Evolutionary conservation across 2,888 invertebrate species (phyloP).

Genomic region (Mythimna loreyi): DNA sequence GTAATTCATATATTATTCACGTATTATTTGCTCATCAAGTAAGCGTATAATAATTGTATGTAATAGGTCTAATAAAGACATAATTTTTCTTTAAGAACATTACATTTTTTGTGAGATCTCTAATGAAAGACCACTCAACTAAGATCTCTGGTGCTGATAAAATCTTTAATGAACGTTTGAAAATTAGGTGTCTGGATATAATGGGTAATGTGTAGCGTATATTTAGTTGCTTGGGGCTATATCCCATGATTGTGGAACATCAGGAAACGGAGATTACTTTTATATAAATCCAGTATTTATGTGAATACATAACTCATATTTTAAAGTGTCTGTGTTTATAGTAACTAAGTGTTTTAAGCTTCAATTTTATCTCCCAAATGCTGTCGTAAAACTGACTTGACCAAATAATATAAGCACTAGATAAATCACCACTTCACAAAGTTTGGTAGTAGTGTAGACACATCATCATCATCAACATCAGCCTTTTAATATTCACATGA

Average conservation of each 20-base stretch:
- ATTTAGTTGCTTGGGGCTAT: constrained; percentile 79
- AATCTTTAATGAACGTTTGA: constrained; percentile 28
- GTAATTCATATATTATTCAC: constrained; percentile 62
- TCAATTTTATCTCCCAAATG: not conserved
- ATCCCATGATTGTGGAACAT: constrained; percentile 79
- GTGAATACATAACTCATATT: constrained; percentile 41
- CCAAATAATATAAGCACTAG: no score
- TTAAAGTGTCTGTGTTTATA: constrained; percentile 37
- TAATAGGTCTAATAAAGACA: constrained; percentile 84
- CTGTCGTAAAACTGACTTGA: no score
- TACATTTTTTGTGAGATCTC: constrained; percentile 71
- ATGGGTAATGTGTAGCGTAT: constrained; percentile 70
- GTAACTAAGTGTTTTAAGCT: not conserved
- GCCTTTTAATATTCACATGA: no score
- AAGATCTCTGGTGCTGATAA: constrained; percentile 59
- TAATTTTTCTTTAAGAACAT: constrained; percentile 77
- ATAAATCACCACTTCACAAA: no score
- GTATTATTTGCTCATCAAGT: constrained; percentile 64
- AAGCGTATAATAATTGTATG: constrained; percentile 74
- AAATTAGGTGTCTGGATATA: constrained; percentile 63
- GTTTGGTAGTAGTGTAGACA: no score
- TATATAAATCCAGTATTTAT: constrained; percentile 52
- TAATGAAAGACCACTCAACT: constrained; percentile 66
- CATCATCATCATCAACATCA: no score
- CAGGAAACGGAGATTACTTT: constrained; percentile 71